Percentiles rank a stretch among this genome's conserved stretches.
Conservation (phyloP, 2,113 vertebrate species). For the Sinocyclocheilus anophthalmus region DNA sequence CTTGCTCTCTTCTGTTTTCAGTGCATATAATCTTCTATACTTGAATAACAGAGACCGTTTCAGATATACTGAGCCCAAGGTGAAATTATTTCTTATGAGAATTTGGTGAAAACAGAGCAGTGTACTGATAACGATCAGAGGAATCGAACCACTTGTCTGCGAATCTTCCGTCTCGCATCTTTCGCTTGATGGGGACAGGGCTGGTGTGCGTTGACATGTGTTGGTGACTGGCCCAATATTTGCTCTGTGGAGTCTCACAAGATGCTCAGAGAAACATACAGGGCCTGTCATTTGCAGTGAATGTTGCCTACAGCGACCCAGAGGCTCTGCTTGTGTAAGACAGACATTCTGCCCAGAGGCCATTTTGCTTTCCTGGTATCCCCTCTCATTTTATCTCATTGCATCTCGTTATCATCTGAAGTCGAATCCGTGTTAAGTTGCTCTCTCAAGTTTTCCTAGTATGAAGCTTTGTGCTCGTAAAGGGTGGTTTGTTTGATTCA, state of each 20-base stretch:
- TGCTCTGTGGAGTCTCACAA: constrained; percentile 59
- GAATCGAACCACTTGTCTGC: constrained; percentile 31
- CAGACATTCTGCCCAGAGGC: constrained; percentile 77
- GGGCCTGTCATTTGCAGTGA: constrained; percentile 75
- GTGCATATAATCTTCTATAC: constrained; percentile 37
- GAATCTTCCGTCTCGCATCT: constrained; percentile 39
- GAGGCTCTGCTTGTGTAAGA: constrained; percentile 79
- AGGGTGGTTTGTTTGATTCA: constrained; percentile 1
- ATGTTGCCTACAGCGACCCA: constrained; percentile 78
- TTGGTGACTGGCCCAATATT: constrained; percentile 69
- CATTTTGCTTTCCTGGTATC: constrained; percentile 63
- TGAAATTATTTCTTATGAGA: constrained; percentile 47
- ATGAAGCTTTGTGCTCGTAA: constrained; percentile 32
- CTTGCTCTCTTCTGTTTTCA: neutral
- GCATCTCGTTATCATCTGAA: constrained; percentile 59
- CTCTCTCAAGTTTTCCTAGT: constrained; percentile 25
- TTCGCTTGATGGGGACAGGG: constrained; percentile 30
- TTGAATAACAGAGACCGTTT: constrained; percentile 45
- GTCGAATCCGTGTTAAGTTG: constrained; percentile 59
- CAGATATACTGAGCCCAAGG: constrained; percentile 45
- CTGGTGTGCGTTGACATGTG: constrained; percentile 61
- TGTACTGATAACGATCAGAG: constrained; percentile 48
- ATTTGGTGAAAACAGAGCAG: constrained; percentile 44
- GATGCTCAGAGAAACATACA: constrained; percentile 65
- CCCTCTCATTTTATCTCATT: constrained; percentile 61